Conservation (phyloP, 1,140 invertebrate species). For the Periplaneta americana region DNA sequence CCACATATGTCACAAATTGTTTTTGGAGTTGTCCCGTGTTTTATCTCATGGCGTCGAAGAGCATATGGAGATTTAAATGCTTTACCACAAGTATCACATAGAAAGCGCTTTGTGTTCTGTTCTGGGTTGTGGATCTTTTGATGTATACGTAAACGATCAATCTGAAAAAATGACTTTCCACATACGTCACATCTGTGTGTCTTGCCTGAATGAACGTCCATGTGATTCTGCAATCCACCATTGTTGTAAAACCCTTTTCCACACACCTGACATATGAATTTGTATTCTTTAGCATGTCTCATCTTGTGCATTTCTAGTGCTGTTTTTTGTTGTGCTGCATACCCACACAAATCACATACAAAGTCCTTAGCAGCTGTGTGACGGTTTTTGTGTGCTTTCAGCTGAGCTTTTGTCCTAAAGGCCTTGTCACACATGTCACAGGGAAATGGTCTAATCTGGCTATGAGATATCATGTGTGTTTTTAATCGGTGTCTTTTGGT, state of each 20-base stretch:
- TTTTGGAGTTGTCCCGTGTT: constrained; percentile 33
- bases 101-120: constrained; percentile 39
- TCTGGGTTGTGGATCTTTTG: constrained; percentile 51
- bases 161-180: constrained; percentile 40
- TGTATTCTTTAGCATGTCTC: constrained; percentile 33
- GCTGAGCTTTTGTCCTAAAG: constrained; percentile 39
- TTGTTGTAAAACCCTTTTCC: constrained; percentile 15
- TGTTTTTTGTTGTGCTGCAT: too few species aligned
- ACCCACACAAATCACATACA: too few species aligned
- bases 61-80: constrained; percentile 38
- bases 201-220: constrained; percentile 32
- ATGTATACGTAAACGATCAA: constrained; percentile 42
- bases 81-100: constrained; percentile 42
- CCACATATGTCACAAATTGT: constrained; percentile 34
- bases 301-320: constrained; percentile 31
- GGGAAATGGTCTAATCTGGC: too few species aligned
- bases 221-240: constrained; percentile 38
- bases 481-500: too few species aligned
- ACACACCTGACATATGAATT: constrained; percentile 16
- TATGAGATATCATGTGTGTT: too few species aligned
- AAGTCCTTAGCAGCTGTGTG: constrained; percentile 34
- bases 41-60: constrained; percentile 29
- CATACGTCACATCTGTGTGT: constrained; percentile 37
- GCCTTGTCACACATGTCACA: constrained; percentile 47
- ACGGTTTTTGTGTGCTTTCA: constrained; percentile 28